Conservation (phyloP, 2,888 invertebrate genomes). For the Epinotia bilunana region DNA sequence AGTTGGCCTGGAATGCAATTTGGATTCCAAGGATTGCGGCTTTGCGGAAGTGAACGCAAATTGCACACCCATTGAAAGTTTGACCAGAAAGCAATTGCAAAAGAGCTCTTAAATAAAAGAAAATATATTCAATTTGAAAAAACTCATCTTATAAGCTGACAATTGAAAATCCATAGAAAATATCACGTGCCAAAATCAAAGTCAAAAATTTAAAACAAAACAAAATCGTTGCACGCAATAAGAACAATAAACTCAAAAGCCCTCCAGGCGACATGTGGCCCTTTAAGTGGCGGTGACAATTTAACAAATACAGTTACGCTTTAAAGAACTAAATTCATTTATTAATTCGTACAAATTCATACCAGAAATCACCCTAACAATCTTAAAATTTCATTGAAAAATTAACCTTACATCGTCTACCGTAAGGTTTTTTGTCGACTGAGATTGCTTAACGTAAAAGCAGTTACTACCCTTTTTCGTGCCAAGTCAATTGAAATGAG, state of each 20-base stretch:
- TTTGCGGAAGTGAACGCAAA: slow-evolving; percentile 11
- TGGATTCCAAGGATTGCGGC: slow-evolving; percentile 22
- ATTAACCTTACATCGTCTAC: slow-evolving; percentile 46
- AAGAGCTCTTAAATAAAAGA: background rate
- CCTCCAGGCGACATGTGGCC: slow-evolving; percentile 82
- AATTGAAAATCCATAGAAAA: slow-evolving; percentile 27
- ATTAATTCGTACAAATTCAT: slow-evolving; percentile 59
- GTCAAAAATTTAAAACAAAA: slow-evolving; percentile 56
- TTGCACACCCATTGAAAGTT: slow-evolving; percentile 4
- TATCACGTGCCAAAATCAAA: slow-evolving; percentile 51
- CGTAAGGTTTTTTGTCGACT: slow-evolving; percentile 48
- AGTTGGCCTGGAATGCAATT: slow-evolving; percentile 30
- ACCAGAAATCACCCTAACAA: slow-evolving; percentile 24
- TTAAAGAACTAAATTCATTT: slow-evolving; percentile 74
- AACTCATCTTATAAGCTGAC: background rate
- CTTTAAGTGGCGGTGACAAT: slow-evolving; percentile 83
- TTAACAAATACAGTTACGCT: slow-evolving; percentile 82
- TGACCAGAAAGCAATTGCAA: background rate
- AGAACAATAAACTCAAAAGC: slow-evolving; percentile 74
- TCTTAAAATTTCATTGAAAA: slow-evolving; percentile 45
- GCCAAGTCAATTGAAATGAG: slow-evolving; percentile 77
- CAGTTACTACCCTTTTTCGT: slow-evolving; percentile 50
- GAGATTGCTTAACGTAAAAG: background rate
- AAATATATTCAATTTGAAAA: background rate
- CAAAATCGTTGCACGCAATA: slow-evolving; percentile 51